Conservation (phyloP, 2,888 invertebrate species). For the Aporophyla nigra region DNA sequence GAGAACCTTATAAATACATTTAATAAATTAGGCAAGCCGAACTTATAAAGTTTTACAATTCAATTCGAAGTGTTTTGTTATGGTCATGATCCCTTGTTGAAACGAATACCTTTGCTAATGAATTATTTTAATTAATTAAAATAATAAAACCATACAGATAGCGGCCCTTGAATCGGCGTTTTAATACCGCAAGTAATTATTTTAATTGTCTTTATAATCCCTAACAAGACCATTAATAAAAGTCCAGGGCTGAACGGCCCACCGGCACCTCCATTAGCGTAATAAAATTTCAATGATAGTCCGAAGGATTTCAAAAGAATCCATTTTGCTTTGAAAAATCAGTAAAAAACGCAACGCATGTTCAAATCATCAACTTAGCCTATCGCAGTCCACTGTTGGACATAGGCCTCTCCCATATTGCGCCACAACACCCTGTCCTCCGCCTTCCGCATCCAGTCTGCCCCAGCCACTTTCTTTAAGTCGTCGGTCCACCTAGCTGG, state of each 20-base stretch:
- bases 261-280: not conserved
- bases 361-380: too few species aligned
- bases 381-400: too few species aligned
- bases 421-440: too few species aligned
- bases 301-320: not conserved
- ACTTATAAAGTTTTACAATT: constrained; percentile 16
- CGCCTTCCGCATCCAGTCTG: too few species aligned
- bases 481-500: too few species aligned
- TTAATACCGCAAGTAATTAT: constrained; percentile 14
- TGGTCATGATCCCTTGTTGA: constrained; percentile 27
- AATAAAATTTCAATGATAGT: not conserved
- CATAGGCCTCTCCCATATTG: too few species aligned
- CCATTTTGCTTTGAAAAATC: not conserved
- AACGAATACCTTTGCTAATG: constrained; percentile 30
- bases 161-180: not conserved
- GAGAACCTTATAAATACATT: not conserved
- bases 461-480: too few species aligned
- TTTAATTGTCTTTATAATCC: constrained; percentile 34
- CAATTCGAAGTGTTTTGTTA: constrained; percentile 9
- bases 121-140: constrained; percentile 46
- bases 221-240: not conserved
- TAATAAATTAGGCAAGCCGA: constrained; percentile 2
- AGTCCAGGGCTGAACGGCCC: not conserved
- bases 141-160: constrained; percentile 10
- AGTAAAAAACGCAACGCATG: too few species aligned